These are phyloP conservation scores for Sternotherus odoratus DNA, from an alignment of 2,797 vertebrate species.

Conservation along the genomic window DNA sequence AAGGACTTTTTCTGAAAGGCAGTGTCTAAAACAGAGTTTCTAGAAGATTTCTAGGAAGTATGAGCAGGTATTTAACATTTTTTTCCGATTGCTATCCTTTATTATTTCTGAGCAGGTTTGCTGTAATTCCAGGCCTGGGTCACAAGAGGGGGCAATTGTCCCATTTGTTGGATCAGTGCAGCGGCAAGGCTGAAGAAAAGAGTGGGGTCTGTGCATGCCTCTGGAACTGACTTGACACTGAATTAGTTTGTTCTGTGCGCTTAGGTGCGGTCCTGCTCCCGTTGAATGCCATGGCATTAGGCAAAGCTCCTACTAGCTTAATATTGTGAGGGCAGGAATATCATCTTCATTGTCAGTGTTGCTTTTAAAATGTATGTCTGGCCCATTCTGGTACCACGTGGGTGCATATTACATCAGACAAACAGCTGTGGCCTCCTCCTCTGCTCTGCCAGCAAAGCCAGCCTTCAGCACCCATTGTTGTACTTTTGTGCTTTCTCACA, in stretches of 20 bases:
- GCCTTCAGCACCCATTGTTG: background rate
- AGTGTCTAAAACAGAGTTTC: background rate
- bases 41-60: background rate
- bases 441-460: background rate
- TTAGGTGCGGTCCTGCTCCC: background rate
- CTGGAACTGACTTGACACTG: background rate
- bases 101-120: rapidly evolving
- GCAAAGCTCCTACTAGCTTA: background rate
- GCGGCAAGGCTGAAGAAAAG: rapidly evolving
- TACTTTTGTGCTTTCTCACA: background rate
- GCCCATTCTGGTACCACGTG: background rate
- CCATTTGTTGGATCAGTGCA: background rate
- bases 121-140: background rate
- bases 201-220: rapidly evolving
- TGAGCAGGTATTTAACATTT: rapidly evolving
- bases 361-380: background rate
- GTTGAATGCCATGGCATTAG: background rate
- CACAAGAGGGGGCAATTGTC: constrained; percentile 69
- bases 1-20: background rate
- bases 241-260: background rate
- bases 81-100: rapidly evolving
- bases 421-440: background rate
- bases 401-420: background rate
- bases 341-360: background rate
- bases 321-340: background rate